These are phyloP conservation scores for Delphinapterus leucas DNA, from an alignment of 2,113 vertebrate genomes.

Conservation along the genomic window DNA sequence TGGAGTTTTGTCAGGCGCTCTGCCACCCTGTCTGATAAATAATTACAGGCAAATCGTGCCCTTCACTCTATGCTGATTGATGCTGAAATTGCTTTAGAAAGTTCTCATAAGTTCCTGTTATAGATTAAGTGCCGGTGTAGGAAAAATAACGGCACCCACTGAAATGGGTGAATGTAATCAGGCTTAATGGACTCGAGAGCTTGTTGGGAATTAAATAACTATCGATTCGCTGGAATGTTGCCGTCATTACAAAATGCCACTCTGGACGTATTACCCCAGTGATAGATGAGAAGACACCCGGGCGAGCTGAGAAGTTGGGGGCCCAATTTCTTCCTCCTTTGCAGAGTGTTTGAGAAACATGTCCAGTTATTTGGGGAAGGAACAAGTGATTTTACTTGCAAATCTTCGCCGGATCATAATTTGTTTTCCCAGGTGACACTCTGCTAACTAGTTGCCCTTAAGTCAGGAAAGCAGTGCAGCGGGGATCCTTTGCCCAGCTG, in stretches of 20 bases:
- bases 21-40: constrained; percentile 87
- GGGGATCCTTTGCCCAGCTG: not conserved
- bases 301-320: constrained; percentile 81
- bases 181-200: constrained; percentile 95
- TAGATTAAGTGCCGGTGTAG: constrained; percentile 93
- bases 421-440: not conserved
- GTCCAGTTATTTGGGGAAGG: not conserved
- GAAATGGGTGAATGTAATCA: constrained; percentile 96
- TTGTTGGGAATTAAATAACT: constrained; percentile 97
- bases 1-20: constrained; percentile 77
- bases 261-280: constrained; percentile 88
- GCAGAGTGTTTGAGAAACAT: not conserved
- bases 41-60: constrained; percentile 89
- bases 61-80: constrained; percentile 91
- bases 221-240: constrained; percentile 95
- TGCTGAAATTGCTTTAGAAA: constrained; percentile 94
- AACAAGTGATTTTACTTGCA: constrained; percentile 28
- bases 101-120: constrained; percentile 95
- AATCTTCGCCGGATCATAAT: not conserved
- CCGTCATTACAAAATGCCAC: constrained; percentile 95
- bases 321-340: constrained; percentile 68
- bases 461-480: not conserved
- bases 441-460: not conserved
- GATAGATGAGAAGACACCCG: constrained; percentile 86
- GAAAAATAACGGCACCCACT: constrained; percentile 93